Evolutionary conservation across 2,797 vertebrate genomes (phyloP), one percentile per base, ranked within the genome.

Genomic region (Epinephelus awoara): DNA sequence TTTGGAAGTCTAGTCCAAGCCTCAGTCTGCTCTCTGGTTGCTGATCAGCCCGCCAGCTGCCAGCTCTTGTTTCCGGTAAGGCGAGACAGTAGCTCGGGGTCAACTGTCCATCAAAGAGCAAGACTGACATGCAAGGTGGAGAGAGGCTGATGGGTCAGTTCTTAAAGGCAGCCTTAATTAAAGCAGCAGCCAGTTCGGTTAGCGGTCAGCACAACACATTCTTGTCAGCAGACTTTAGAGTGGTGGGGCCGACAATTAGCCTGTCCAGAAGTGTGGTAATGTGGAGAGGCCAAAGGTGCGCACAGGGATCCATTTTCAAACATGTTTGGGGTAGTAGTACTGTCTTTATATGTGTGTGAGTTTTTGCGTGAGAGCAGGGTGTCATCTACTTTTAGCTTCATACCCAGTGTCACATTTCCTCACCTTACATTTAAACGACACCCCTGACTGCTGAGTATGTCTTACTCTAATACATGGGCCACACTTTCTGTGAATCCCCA

Each of bases 31-130:
- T 86, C 83, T 90, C 83, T 27, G 77, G 86, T 88, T 80, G 75
- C 85, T 3, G 13, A 51, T 61, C 49, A 29, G 67, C 34, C 59
- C 6, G 79, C 74, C 67, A 52, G 69, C 77, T 47, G 56, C 49
- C 25, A 56, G 85, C 84, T 89, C 50, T 5, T 59, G 80, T 93
- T 92, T 88, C 89, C 66, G 13, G 89, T 88, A 88, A 92, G 86
- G 55, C 2, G 86, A 94, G 86, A 89, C 59, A 49, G 82, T 82
- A 67, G 82, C 56, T 54, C 2, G 40, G 78, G 83, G 89, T 90
- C 91, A 88, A 75, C 89, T 88, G 85, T 92, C 88, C 50, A 61
- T 88, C 86, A 79, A 19, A 75, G 73, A 78, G 79, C 21, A 44
- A 80, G 83, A 70, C 66, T 66, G 72, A 67, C 83, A 83, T 75